Conservation (phyloP, 2,797 vertebrate genomes). For the Syndactyla subalaris region DNA sequence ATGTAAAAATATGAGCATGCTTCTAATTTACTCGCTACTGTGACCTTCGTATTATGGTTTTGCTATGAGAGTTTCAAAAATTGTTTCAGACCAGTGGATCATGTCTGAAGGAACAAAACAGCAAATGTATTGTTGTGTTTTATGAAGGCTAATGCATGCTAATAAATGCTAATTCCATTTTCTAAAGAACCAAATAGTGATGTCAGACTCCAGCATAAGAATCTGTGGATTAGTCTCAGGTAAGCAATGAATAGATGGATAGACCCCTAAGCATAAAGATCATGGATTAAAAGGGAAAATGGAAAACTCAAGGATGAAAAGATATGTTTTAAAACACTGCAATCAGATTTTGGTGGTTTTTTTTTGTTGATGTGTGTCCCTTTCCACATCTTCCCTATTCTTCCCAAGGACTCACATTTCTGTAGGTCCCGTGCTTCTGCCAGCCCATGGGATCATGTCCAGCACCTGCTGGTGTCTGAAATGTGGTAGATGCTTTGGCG, state of each 20-base stretch:
- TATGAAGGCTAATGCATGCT: conserved; percentile 62
- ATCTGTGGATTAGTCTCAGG: not conserved
- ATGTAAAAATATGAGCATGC: conserved; percentile 48
- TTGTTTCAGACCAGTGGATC: conserved; percentile 53
- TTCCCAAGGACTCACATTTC: fast-evolving
- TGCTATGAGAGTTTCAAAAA: conserved; percentile 41
- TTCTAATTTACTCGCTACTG: conserved; percentile 57
- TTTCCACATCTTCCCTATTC: not conserved
- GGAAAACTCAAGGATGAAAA: not conserved
- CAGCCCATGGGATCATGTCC: fast-evolving
- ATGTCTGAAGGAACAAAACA: conserved; percentile 48
- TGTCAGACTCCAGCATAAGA: not conserved
- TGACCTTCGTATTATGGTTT: conserved; percentile 46
- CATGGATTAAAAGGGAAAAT: not conserved
- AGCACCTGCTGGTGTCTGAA: not conserved
- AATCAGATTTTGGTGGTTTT: not conserved
- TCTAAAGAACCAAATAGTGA: not conserved
- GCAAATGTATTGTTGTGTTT: conserved; percentile 38
- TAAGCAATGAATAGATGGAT: not conserved
- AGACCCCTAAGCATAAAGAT: not conserved
- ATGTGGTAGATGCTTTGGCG: not conserved
- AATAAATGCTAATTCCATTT: conserved; percentile 49
- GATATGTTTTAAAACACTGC: not conserved
- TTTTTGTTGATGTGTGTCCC: not conserved
- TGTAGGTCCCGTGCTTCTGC: fast-evolving